Base-by-base conservation (phyloP, 1,140 invertebrate species). In the Drosophila setifemur region DNA sequence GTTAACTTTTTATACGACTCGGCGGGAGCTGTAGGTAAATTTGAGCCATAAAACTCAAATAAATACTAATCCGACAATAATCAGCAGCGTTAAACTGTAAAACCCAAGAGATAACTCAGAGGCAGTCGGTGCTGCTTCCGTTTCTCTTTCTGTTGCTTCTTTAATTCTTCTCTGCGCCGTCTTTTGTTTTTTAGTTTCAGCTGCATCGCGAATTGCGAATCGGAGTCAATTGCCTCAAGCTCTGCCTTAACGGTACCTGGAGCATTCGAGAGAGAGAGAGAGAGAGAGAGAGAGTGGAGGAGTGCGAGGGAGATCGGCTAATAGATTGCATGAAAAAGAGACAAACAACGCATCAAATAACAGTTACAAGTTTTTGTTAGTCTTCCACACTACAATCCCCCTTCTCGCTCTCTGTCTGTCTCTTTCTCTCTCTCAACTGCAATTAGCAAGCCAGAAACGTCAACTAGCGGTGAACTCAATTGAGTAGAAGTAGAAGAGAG, bases 211-310 rank as follows among this genome's bases (percentile, higher is more conserved):
- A 52, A 68, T 61, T 63, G 60, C 42, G 61, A 69, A 78, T 78
- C 26, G 78, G 54, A 85, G 79, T 85, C 78, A 85, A 85, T 83
- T 83, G 78, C 44, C 57, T 54, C 49, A 39, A 54, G 54, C 72
- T 57, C 55, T 67, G 52, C 55, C 73, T 47, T 82, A 85, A 82
- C 78, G 73, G 79, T 82, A 73, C 47, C 49, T 69, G 52, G 25
- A 71, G 73, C 77, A 68, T 44, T n/a, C 19, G 33, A 55, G 33
- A 42, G 50, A 29, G 21, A 57, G 37, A 9, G 31, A 60, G 21
- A 42, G 12, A n/a, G n/a, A n/a, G n/a, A n/a, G 9, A 26, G 28
- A 33, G 58, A 19, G 54, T 28, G 60, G 44, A 39, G 28, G 21
- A 49, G 28, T 68, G 40, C 12, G 23, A 16, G 9, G 35, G 43